These are phyloP conservation scores for Platichthys flesus DNA, from an alignment of 2,113 vertebrate species.

Conservation along the genomic window DNA sequence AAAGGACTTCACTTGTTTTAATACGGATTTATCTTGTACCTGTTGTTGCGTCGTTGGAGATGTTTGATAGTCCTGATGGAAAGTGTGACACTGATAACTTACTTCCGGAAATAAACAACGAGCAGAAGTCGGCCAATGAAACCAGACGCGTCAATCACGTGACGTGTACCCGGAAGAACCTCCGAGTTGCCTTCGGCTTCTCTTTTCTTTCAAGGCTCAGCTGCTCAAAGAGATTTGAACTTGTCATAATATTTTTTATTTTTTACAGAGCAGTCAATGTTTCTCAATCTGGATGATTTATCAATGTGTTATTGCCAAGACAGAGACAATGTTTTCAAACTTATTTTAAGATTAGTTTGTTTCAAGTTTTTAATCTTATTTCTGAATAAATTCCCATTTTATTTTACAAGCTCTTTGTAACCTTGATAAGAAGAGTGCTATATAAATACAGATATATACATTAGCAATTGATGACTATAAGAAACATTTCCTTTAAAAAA, in stretches of 20 bases:
- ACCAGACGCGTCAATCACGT: slow-evolving; percentile 40
- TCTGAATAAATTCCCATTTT: no score
- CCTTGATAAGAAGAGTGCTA: no score
- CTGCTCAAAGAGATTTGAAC: background rate
- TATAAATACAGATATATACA: no score
- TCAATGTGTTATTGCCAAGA: background rate
- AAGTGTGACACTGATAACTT: slow-evolving; percentile 53
- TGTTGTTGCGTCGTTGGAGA: slow-evolving; percentile 4
- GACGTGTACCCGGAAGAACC: slow-evolving; percentile 21
- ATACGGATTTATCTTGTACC: slow-evolving; percentile 25
- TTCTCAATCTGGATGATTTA: background rate
- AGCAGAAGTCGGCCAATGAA: slow-evolving; percentile 54
- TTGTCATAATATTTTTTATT: background rate
- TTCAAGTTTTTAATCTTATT: background rate
- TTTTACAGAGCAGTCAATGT: background rate
- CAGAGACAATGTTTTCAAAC: background rate
- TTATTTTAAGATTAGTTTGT: background rate
- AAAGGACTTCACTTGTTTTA: fast-evolving
- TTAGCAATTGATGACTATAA: no score
- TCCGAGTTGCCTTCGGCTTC: background rate
- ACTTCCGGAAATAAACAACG: slow-evolving; percentile 80
- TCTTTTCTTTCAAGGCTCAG: slow-evolving; percentile 22
- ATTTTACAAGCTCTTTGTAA: no score
- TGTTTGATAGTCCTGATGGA: slow-evolving; percentile 24
- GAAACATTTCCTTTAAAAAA: no score